Evolutionary conservation across 2,113 vertebrate species (phyloP), one percentile per base, ranked within the genome.

Genomic region (Neolamprologus tretocephalus): DNA sequence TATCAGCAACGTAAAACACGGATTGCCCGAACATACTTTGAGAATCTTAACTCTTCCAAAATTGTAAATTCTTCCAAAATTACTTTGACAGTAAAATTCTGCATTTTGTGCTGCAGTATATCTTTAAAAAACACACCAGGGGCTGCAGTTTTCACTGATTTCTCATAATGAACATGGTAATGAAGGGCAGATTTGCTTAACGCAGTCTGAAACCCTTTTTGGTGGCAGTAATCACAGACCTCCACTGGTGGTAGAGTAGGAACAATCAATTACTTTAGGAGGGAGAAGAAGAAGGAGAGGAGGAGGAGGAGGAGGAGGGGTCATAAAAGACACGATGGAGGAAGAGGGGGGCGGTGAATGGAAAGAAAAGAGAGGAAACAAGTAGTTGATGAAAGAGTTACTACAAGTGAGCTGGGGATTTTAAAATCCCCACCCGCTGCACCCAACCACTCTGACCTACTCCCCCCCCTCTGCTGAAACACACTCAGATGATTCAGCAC

Each of bases 401-500:
- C 84, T 86, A 89, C 83, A 66, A 92, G 83, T 87, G 82, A 92
- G 86, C 71, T 91, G 66, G 86, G 53, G 79, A 85, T 90, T 92
- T 91, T 80, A 82, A 78, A 19, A 82, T 89, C 84, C 75, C 86
- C 81, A 83, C 73, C 81, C 82, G 19, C 28, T 71, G 87, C 61
- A 63, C 19, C 80, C 87, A 83, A 21, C 88, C 85, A 45, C 80
- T 63, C 84, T 91, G 91, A 90, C 91, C 91, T 94, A 94, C 89
- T 84, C 93, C 4, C 10, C 17, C 21, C 51, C 40, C 51, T 79
- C 73, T 57, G 58, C 91, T 92, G 86, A 93, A 87, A 91, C 81
- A 16, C 85, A 87, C 89, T 87, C 53, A 14, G 79, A 94, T 94
- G 91, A 94, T 93, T 94, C 93, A 90, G 89, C 91, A 66, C 63